phyloP scores from a whole-genome alignment of 2,888 invertebrate genomes.

The Habroteleia sp. region DNA sequence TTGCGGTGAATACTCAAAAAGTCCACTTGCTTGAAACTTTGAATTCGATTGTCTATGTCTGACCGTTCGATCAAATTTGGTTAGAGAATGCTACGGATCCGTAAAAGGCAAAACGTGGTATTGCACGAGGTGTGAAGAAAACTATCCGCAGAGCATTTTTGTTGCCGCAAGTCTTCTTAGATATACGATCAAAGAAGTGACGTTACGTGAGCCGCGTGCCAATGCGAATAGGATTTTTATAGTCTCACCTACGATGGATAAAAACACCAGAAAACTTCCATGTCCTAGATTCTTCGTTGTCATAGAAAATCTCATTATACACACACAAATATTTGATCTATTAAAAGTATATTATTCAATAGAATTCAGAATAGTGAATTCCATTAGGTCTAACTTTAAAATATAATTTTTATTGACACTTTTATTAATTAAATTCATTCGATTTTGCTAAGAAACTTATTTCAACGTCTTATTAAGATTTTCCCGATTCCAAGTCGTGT shows the following conservation, averaged over 20 bases:
- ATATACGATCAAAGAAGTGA: slow-evolving; percentile 76
- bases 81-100: not conserved
- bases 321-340: too few species aligned
- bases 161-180: slow-evolving; percentile 66
- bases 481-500: too few species aligned
- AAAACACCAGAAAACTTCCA: not conserved
- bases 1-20: slow-evolving; percentile 33
- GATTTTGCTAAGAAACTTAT: too few species aligned
- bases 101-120: slow-evolving; percentile 16
- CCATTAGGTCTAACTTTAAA: too few species aligned
- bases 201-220: slow-evolving; percentile 75
- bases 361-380: too few species aligned
- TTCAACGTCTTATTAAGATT: too few species aligned
- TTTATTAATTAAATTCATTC: too few species aligned
- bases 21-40: slow-evolving; percentile 8
- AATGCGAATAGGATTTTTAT: slow-evolving; percentile 70
- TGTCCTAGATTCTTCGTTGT: slow-evolving; percentile 6
- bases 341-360: too few species aligned
- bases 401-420: too few species aligned
- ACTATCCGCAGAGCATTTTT: slow-evolving; percentile 75
- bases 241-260: slow-evolving; percentile 65
- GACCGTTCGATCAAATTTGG: slow-evolving; percentile 33
- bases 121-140: slow-evolving; percentile 74
- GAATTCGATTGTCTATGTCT: slow-evolving; percentile 33
- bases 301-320: not conserved